phyloP scores from a whole-genome alignment of 2,113 vertebrate species.

The Sturnira hondurensis region DNA sequence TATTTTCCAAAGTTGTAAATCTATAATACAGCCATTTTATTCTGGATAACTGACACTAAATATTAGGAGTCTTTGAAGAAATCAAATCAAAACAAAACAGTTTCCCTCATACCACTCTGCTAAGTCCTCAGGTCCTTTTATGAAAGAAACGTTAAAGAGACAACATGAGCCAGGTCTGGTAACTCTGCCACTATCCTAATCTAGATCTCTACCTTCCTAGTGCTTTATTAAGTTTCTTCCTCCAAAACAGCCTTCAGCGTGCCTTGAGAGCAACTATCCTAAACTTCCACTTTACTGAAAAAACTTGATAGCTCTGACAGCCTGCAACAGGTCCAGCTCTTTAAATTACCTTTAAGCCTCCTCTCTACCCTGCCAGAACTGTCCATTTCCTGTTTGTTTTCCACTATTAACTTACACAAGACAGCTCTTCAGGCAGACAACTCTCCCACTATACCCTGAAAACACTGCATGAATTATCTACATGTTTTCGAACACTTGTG shows the following conservation, averaged over 20 bases:
- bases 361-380: background rate
- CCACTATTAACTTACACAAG: background rate
- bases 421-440: background rate
- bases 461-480: background rate
- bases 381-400: background rate
- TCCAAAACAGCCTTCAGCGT: background rate
- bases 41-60: slow-evolving; percentile 18
- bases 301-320: background rate
- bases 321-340: background rate
- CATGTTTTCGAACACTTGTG: background rate
- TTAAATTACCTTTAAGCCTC: background rate
- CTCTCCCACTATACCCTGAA: background rate
- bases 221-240: background rate
- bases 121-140: background rate
- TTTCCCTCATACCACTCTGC: background rate
- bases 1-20: background rate
- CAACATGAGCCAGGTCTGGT: background rate
- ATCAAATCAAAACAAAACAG: slow-evolving; percentile 15
- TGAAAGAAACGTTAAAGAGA: background rate
- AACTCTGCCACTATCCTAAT: background rate
- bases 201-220: background rate
- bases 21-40: background rate
- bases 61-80: background rate
- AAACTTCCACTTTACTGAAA: background rate
- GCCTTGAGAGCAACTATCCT: background rate